phyloP scores from a whole-genome alignment of 2,797 vertebrate genomes.

The Chloroceryle amazona region DNA sequence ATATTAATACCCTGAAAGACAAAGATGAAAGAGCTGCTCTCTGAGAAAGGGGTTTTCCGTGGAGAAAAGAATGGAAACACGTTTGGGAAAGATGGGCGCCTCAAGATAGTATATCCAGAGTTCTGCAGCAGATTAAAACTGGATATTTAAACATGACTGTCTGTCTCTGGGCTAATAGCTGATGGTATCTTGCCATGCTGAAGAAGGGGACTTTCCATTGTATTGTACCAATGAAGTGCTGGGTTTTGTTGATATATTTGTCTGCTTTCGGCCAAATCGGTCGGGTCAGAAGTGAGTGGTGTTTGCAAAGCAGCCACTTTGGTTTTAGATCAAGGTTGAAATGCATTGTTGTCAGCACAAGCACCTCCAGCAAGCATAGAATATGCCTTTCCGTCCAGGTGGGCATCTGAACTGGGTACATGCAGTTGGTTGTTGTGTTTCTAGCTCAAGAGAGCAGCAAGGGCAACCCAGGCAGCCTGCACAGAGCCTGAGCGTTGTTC shows the following conservation, averaged over 20 bases:
- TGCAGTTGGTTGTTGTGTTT: background rate
- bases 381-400: fast-evolving
- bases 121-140: background rate
- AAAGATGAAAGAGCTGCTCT: background rate
- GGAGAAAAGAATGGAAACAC: background rate
- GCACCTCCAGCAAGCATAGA: background rate
- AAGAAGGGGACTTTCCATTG: conserved; percentile 24
- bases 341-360: background rate
- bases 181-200: background rate
- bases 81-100: background rate
- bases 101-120: background rate
- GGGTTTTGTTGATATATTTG: background rate
- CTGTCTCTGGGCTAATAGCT: background rate
- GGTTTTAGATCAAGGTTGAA: background rate
- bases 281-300: background rate
- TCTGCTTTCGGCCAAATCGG: background rate
- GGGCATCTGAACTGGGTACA: background rate
- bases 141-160: background rate
- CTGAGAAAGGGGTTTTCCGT: background rate
- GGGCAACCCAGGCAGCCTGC: background rate
- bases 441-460: fast-evolving
- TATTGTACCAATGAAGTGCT: background rate
- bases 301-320: background rate
- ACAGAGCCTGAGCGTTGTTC: background rate
- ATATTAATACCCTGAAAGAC: background rate